Conservation (phyloP, 2,888 invertebrate genomes). For the Adineta ricciae region DNA sequence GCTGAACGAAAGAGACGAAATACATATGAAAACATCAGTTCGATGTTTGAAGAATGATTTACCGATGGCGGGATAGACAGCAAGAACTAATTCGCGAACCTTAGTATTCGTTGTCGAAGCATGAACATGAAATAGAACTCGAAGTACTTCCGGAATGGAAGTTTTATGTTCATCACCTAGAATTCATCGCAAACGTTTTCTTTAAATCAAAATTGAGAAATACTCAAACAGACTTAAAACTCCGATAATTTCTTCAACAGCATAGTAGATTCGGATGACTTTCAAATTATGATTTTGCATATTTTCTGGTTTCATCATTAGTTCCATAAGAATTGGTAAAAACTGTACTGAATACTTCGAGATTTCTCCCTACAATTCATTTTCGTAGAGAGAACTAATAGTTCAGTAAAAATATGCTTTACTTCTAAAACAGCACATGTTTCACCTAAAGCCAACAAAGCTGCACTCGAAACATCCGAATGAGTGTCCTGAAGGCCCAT, state of each 20-base stretch:
- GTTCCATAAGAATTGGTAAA: slow-evolving; percentile 6
- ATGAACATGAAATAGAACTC: slow-evolving; percentile 16
- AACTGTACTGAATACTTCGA: neutral
- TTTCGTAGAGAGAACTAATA: neutral
- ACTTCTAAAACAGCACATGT: slow-evolving; percentile 14
- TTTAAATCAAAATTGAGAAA: too few relatives aligned
- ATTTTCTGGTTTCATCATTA: neutral
- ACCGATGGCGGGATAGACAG: slow-evolving; percentile 11
- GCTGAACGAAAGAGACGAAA: too few relatives aligned
- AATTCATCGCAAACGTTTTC: neutral
- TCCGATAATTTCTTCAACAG: slow-evolving; percentile 15
- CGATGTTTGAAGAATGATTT: too few relatives aligned
- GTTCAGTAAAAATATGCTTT: too few relatives aligned
- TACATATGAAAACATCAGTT: too few relatives aligned
- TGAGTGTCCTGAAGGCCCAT: neutral
- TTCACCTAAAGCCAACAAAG: slow-evolving; percentile 11
- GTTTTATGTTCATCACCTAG: neutral
- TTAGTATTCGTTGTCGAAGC: neutral
- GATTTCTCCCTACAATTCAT: neutral
- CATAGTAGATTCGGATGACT: slow-evolving; percentile 16
- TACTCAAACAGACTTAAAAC: too few relatives aligned
- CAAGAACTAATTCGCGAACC: neutral
- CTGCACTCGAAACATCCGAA: neutral
- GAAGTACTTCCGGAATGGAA: neutral
- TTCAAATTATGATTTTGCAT: slow-evolving; percentile 12